Percentiles rank a stretch among this genome's conserved stretches.
Evolutionary conservation across 2,113 vertebrate genomes (phyloP).

Genomic region (Macquaria ambigua): DNA sequence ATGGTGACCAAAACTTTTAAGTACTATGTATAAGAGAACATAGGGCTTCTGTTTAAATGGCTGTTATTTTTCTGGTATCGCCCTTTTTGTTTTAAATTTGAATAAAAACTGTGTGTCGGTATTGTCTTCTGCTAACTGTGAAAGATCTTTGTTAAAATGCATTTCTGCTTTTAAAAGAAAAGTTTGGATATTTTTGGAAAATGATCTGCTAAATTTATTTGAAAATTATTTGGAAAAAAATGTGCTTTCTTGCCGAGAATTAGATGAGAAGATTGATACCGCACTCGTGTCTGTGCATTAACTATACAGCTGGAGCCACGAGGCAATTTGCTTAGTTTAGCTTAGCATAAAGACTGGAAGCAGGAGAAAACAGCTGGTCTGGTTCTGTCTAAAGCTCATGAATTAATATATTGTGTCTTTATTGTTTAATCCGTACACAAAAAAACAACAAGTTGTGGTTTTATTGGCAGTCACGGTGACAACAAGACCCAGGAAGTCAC

Average conservation of each 20-base stretch:
- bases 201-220: background rate
- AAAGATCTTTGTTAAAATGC: background rate
- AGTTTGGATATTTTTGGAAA: background rate
- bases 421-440: background rate
- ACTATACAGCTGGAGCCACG: background rate
- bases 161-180: background rate
- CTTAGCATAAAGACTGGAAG: background rate
- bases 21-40: background rate
- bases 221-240: too few relatives aligned
- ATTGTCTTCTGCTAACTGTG: background rate
- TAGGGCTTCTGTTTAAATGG: background rate
- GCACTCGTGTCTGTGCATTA: background rate
- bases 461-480: background rate
- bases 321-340: background rate
- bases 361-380: background rate
- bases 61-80: background rate
- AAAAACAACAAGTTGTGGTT: background rate
- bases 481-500: background rate
- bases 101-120: background rate
- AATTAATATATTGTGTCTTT: background rate
- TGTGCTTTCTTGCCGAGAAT: too few relatives aligned
- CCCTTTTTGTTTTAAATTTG: background rate
- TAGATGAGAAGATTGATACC: background rate
- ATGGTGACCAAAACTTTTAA: background rate
- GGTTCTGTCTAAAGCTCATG: background rate